phyloP scores from a whole-genome alignment of 2,888 invertebrate genomes.

The Alloscopus bannaensis region DNA sequence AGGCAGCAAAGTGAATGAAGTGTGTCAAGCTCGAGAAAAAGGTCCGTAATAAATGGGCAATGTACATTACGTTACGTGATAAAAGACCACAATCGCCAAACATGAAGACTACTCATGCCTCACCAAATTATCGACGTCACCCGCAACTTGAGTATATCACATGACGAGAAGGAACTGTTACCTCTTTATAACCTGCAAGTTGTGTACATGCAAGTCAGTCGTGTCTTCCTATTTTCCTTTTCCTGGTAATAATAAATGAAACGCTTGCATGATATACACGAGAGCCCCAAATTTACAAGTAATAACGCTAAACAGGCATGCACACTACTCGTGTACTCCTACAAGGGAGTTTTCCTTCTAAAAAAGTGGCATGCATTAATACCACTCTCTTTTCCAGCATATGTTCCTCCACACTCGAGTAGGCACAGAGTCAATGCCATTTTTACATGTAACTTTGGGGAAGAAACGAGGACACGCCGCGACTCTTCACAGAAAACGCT shows the following conservation, averaged over 20 bases:
- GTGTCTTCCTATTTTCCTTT: neutral
- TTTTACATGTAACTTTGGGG: constrained; percentile 45
- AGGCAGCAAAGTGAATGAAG: constrained; percentile 11
- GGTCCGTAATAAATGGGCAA: constrained; percentile 11
- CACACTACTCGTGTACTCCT: neutral
- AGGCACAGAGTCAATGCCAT: constrained; percentile 9
- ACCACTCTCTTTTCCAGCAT: neutral
- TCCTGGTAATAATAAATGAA: constrained; percentile 25
- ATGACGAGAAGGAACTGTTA: neutral
- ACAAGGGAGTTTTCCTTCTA: neutral
- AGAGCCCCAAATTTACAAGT: constrained; percentile 8
- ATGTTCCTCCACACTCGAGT: neutral
- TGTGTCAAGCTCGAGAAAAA: constrained; percentile 25
- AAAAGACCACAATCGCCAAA: constrained; percentile 1
- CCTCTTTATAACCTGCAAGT: neutral
- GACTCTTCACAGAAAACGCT: constrained; percentile 23
- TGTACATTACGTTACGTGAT: constrained; percentile 5
- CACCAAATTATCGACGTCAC: neutral
- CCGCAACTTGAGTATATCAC: neutral
- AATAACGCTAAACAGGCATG: constrained; percentile 10
- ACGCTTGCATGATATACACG: constrained; percentile 20
- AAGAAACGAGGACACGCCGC: constrained; percentile 47
- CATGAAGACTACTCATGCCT: too few relatives aligned
- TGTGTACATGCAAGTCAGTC: neutral
- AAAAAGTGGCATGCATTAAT: neutral